Evolutionary conservation across 2,888 invertebrate genomes (phyloP).

Genomic region (Eupithecia insigniata): DNA sequence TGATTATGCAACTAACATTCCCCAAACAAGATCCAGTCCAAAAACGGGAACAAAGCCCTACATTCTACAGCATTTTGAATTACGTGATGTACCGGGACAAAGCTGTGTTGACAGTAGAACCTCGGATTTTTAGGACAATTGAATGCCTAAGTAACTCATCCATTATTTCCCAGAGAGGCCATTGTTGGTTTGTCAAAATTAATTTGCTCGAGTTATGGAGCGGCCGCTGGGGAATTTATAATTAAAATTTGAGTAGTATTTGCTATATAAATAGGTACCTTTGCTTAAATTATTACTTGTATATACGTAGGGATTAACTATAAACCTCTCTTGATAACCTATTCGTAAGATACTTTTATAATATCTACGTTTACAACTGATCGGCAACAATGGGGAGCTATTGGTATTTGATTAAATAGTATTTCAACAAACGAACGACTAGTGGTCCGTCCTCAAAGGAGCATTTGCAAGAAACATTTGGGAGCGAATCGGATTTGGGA

Average conservation of each 20-base stretch:
- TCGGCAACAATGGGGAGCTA: slow-evolving; percentile 59
- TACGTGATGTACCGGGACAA: slow-evolving; percentile 44
- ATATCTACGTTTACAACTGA: not conserved
- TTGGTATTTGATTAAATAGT: slow-evolving; percentile 65
- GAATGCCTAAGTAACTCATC: slow-evolving; percentile 75
- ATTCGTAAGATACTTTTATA: not conserved
- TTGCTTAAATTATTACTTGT: not conserved
- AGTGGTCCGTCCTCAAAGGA: slow-evolving; percentile 69
- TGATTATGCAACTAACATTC: slow-evolving; percentile 10
- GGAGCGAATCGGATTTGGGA: slow-evolving; percentile 58
- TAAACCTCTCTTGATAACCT: no score
- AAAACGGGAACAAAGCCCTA: slow-evolving; percentile 30
- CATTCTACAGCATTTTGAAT: slow-evolving; percentile 30
- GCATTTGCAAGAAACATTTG: slow-evolving; percentile 62
- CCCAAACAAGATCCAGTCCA: slow-evolving; percentile 8
- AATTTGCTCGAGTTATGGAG: slow-evolving; percentile 51
- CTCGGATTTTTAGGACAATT: slow-evolving; percentile 75
- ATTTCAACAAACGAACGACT: slow-evolving; percentile 56
- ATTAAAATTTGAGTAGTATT: slow-evolving; percentile 6
- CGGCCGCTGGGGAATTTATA: not conserved
- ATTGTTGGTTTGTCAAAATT: slow-evolving; percentile 65
- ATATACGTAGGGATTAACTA: not conserved
- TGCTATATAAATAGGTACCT: not conserved
- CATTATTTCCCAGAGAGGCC: slow-evolving; percentile 23
- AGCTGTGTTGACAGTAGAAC: slow-evolving; percentile 52